These are phyloP conservation scores for Drosophila sechellia DNA, from an alignment of 1,140 invertebrate species.

Conservation along the genomic window DNA sequence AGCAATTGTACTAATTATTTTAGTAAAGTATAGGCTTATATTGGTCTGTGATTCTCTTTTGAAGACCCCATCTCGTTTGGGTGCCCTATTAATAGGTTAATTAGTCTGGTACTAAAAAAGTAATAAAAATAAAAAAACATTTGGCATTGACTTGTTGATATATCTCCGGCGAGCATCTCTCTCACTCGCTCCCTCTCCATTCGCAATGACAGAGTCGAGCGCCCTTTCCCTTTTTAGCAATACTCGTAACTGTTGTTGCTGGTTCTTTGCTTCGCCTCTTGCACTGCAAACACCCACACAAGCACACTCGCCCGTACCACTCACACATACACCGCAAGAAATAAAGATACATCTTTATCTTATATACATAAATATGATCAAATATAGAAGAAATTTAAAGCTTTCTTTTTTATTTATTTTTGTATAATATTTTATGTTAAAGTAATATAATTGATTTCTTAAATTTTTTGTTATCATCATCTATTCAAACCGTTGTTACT, in stretches of 20 bases:
- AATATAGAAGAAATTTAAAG: neutral
- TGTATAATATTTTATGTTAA: too few species aligned
- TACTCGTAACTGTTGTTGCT: constrained; percentile 41
- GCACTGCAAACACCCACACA: constrained; percentile 53
- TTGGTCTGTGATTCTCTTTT: neutral
- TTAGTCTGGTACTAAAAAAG: constrained; percentile 33
- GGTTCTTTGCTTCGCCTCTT: constrained; percentile 17
- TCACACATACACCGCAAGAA: constrained; percentile 2
- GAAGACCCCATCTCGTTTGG: constrained; percentile 9
- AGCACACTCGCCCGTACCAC: constrained; percentile 12
- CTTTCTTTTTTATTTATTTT: too few species aligned
- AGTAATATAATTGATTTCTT: too few species aligned
- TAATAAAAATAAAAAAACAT: constrained; percentile 8
- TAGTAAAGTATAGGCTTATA: neutral
- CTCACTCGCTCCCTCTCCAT: constrained; percentile 1
- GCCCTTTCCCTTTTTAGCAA: constrained; percentile 62
- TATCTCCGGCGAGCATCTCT: constrained; percentile 6
- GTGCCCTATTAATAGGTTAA: constrained; percentile 41
- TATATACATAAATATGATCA: neutral
- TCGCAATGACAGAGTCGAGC: constrained; percentile 33
- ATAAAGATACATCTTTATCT: neutral
- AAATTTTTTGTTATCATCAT: neutral
- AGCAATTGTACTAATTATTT: neutral
- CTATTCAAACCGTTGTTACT: too few species aligned
- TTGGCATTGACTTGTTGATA: constrained; percentile 46